phyloP scores from a whole-genome alignment of 2,113 vertebrate genomes.

The Lycaon pictus region DNA sequence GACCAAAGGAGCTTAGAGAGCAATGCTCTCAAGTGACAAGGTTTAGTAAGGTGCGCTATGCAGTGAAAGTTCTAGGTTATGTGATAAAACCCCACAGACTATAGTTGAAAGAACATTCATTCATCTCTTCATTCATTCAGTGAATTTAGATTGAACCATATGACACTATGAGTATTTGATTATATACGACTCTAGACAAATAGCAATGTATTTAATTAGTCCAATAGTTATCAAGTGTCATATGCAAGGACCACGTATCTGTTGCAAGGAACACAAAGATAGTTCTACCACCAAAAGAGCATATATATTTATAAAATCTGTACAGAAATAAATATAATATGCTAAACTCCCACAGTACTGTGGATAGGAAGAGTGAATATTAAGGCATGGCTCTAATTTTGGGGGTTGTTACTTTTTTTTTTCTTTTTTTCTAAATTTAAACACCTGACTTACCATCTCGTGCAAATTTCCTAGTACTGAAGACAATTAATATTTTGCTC shows the following conservation, averaged over 20 bases:
- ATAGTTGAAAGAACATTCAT: neutral
- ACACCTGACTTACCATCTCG: neutral
- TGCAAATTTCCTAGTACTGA: neutral
- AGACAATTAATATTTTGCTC: neutral
- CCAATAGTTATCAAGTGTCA: neutral
- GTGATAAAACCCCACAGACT: neutral
- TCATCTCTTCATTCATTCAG: neutral
- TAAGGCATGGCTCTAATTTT: neutral
- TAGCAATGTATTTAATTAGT: neutral
- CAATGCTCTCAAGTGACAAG: neutral
- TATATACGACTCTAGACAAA: neutral
- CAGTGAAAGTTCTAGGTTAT: neutral
- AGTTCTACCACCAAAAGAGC: neutral
- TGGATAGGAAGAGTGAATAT: neutral
- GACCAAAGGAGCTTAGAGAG: neutral
- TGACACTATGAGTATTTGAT: neutral
- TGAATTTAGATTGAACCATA: neutral
- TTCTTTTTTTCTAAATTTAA: conserved; percentile 37
- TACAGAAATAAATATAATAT: neutral
- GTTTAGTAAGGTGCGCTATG: neutral
- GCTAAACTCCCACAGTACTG: neutral
- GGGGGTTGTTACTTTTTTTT: neutral
- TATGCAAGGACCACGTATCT: neutral
- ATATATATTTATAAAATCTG: neutral
- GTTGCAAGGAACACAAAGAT: neutral